These are phyloP conservation scores for Matsumyia berberina DNA, from an alignment of 2,888 invertebrate genomes.

Conservation along the genomic window DNA sequence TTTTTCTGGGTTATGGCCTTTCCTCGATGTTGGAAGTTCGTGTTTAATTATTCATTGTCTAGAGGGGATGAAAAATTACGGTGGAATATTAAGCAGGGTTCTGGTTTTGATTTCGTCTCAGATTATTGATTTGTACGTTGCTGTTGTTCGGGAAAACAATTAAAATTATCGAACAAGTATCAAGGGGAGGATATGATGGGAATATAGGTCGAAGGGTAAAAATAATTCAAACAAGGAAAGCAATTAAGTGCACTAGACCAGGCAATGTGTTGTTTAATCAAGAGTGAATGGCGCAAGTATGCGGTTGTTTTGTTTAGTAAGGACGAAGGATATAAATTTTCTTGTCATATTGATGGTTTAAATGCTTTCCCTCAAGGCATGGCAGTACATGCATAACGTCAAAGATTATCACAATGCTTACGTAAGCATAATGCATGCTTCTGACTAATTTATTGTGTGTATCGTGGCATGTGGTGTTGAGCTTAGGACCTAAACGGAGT, in stretches of 20 bases:
- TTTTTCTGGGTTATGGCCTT: conserved; percentile 9
- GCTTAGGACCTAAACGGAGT: conserved; percentile 1
- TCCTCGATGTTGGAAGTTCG: conserved; percentile 49
- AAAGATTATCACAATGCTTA: conserved; percentile 8
- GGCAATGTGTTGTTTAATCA: conserved; percentile 44
- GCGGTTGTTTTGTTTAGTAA: conserved; percentile 6
- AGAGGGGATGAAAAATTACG: neutral
- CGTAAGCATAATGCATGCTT: conserved; percentile 44
- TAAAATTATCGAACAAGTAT: conserved; percentile 61
- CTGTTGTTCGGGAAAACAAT: conserved; percentile 68
- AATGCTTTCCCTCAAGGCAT: conserved; percentile 10
- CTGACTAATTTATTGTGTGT: conserved; percentile 52
- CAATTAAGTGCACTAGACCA: conserved; percentile 67
- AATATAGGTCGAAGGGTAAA: conserved; percentile 72
- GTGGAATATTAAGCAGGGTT: too few species aligned
- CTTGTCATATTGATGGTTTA: conserved; percentile 56
- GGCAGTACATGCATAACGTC: neutral
- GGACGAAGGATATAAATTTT: conserved; percentile 42
- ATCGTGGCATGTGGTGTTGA: conserved; percentile 38
- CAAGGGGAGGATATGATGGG: conserved; percentile 22
- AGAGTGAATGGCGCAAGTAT: conserved; percentile 39
- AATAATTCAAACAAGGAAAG: conserved; percentile 50
- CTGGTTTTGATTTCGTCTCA: conserved; percentile 21
- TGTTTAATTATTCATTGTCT: conserved; percentile 67
- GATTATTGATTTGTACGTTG: conserved; percentile 69